Base-by-base conservation (phyloP, 2,888 invertebrate species). In the Blastobasis adustella region DNA sequence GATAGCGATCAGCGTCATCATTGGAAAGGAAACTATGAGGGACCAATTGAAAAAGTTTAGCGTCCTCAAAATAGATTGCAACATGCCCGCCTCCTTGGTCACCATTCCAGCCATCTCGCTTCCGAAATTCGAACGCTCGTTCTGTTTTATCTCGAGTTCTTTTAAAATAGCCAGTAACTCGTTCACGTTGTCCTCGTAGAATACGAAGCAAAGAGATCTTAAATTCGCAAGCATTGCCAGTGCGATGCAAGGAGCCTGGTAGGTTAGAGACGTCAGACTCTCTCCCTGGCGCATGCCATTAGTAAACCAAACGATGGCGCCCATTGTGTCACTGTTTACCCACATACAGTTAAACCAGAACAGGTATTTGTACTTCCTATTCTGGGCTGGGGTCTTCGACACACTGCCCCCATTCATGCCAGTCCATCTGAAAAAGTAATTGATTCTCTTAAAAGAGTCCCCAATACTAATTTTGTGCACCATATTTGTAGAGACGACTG, bases 221-320 rank as follows among this genome's bases (percentile, higher is more conserved):
- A 66, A 37, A 39, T 60, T 61, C 0, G 59, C 60, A 4, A 77
- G 53, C 1, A 58, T 55, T 41, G 63, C 65, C 1, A 70, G 43
- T 0, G 58, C 58, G 1, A 77, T 57, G 45, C 80, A 78, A 0
- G 81, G 81, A 0, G 72, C 65, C 0, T 62, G 60, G 45, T 66
- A 73, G 0, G 77, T 76, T 0, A 79, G 46, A 37, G 65, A 63
- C 0, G 62, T 61, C 4, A 80, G 71, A 5, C 60, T 67, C 51
- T 68, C 67, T 0, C 71, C 73, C 1, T 57, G 59, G 1, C 36
- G 10, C 1, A 73, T 57, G 0, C 71, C 73, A 6, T 61, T 53
- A 45, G 69, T 53, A 6, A 79, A 67, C 67, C 67, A 76, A 3
- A 55, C 57, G 4, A 78, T 47, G 0, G 59, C 71, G 0, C 78